phyloP scores from a whole-genome alignment of 1,140 invertebrate genomes.

The Dendrolimus punctatus region DNA sequence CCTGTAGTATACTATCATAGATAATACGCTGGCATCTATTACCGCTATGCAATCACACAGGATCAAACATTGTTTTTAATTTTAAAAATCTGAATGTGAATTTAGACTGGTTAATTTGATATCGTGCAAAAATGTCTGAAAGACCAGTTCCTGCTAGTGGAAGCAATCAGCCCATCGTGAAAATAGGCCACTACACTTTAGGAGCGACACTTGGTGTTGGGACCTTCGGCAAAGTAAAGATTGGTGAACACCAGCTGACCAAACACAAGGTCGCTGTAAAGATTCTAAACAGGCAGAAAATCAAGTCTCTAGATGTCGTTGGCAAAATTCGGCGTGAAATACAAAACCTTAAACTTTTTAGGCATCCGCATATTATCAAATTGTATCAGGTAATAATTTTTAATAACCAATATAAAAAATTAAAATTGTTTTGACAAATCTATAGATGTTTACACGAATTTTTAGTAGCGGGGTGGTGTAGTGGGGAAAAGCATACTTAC shows the following conservation, averaged over 20 bases:
- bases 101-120: constrained; percentile 16
- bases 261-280: constrained; percentile 99
- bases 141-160: constrained; percentile 68
- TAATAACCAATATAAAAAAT: background rate
- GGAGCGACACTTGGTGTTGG: constrained; percentile 93
- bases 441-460: too few relatives aligned
- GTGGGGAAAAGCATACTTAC: too few relatives aligned
- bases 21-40: too few relatives aligned
- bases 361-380: constrained; percentile 99
- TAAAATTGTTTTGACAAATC: too few relatives aligned
- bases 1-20: too few relatives aligned
- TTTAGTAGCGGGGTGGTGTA: too few relatives aligned
- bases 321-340: constrained; percentile 99
- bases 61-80: too few relatives aligned
- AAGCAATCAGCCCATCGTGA: constrained; percentile 84
- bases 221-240: constrained; percentile 97
- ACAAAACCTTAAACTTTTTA: constrained; percentile 98
- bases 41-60: too few relatives aligned
- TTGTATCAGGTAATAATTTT: constrained; percentile 81
- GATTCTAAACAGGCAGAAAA: constrained; percentile 98
- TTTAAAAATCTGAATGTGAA: too few relatives aligned
- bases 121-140: constrained; percentile 78
- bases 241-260: constrained; percentile 97
- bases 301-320: constrained; percentile 99
- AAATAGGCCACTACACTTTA: constrained; percentile 94